Base-by-base conservation (phyloP, 92 coral and sea anemone species). In the Zoanthus solanderi region DNA sequence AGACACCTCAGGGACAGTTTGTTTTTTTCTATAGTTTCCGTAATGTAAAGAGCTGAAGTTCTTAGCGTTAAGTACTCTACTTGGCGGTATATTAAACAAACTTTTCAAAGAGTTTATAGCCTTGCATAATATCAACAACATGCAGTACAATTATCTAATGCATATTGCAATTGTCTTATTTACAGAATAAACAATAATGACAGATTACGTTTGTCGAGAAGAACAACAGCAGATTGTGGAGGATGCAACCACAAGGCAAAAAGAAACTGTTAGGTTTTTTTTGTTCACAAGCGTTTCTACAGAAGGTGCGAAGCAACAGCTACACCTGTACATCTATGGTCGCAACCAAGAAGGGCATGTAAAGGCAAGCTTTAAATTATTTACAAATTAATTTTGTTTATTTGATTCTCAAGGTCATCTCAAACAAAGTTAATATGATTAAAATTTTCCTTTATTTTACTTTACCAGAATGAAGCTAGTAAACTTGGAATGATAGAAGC, bases 401-500 rank as follows among this genome's bases (percentile, higher is more conserved):
- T 54, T 4, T 54, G 11, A 12, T 5, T 58, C 6, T 14, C 6
- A 2, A 58, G 6, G 1, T 58, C 6, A 34, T 34, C 15, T 14
- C 6, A 58, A 10, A 58, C 1, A 58, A 3, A 14, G 1, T 58
- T 14, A 58, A 14, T 2, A 15, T 58, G 42, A 34, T 58, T 3
- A 58, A 58, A 58, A 5, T 58, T 58, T 58, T 58, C 6, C 12
- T 58, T 15, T 69, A 31, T 23, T 50, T 76, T 18, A 9, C 61
- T 12, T 76, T 9, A 50, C n/a, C 63, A 76, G 80, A 76, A 76
- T 50, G 63, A 76, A 28, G 32, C 58, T 9, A 52, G n/a, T 47
- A 50, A 6, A 23, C 37, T 76, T 10, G 80, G 80, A 17, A 52
- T 76, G 65, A 31, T 76, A 6, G 47, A 28, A 13, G 80, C 47